These are phyloP conservation scores for Danionella cerebrum DNA, from an alignment of 2,113 vertebrate species.

Conservation along the genomic window DNA sequence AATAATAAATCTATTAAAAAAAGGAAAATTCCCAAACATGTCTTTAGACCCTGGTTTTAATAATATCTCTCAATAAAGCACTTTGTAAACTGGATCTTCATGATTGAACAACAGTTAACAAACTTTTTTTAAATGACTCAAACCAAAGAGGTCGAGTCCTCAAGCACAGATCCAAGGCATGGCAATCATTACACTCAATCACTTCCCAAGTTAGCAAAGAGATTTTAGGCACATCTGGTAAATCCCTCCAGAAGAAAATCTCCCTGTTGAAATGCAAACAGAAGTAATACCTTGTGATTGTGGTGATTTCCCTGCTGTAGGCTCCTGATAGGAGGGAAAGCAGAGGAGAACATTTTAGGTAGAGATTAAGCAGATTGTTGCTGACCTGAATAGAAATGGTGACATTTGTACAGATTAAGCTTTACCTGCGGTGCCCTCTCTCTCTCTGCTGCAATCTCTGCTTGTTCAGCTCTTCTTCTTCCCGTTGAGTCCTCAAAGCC, in stretches of 20 bases:
- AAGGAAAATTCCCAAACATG: too few species aligned
- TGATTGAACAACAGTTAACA: too few species aligned
- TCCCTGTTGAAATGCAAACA: neutral
- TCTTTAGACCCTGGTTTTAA: too few species aligned
- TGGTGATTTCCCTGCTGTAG: neutral
- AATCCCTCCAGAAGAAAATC: neutral
- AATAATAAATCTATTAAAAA: too few species aligned
- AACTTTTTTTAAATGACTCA: too few species aligned
- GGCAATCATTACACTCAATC: too few species aligned
- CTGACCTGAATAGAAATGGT: neutral
- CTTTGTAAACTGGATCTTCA: too few species aligned
- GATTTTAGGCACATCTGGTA: neutral
- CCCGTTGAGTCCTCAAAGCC: neutral
- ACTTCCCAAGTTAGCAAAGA: too few species aligned
- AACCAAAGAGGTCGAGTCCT: too few species aligned
- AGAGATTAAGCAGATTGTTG: neutral
- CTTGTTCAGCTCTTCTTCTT: slow-evolving; percentile 18
- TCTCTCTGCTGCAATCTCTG: neutral
- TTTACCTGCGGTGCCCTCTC: slow-evolving; percentile 26
- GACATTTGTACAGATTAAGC: neutral
- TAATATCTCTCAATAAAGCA: too few species aligned
- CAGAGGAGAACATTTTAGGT: neutral
- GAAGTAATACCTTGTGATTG: slow-evolving; percentile 26
- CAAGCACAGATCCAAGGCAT: too few species aligned
- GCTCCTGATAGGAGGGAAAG: slow-evolving; percentile 21